A percentile compares a stretch with the other conserved stretches of the same genome.
Evolutionary conservation across 2,113 vertebrate genomes (phyloP).

Genomic region (Labeo catla): DNA sequence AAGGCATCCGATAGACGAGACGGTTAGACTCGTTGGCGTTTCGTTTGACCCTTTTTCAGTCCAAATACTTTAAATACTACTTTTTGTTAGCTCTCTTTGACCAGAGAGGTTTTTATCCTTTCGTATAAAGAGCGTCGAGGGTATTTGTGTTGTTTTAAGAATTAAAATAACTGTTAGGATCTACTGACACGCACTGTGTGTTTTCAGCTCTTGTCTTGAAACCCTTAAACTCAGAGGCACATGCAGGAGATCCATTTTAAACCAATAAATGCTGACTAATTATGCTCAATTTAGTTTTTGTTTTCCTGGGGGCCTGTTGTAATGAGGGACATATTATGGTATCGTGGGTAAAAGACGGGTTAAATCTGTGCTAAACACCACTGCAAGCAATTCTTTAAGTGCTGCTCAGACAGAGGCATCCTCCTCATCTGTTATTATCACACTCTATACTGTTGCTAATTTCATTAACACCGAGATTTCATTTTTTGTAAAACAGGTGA

Average conservation of each 20-base stretch:
- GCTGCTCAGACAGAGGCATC: slow-evolving; percentile 16
- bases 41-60: slow-evolving; percentile 65
- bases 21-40: slow-evolving; percentile 55
- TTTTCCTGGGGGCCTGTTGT: neutral
- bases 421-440: neutral
- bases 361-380: neutral
- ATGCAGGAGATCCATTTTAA: slow-evolving; percentile 53
- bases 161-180: slow-evolving; percentile 68
- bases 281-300: neutral
- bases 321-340: neutral
- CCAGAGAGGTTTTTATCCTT: slow-evolving; percentile 61
- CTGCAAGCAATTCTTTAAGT: neutral
- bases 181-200: slow-evolving; percentile 69
- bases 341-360: neutral
- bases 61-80: slow-evolving; percentile 66
- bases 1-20: slow-evolving; percentile 51
- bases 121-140: slow-evolving; percentile 39
- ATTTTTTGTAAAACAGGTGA: slow-evolving; percentile 81
- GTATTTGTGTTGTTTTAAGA: slow-evolving; percentile 51
- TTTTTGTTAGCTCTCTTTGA: slow-evolving; percentile 67
- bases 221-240: slow-evolving; percentile 52
- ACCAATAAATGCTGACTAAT: slow-evolving; percentile 44
- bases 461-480: slow-evolving; percentile 78
- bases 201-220: slow-evolving; percentile 64
- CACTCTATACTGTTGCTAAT: slow-evolving; percentile 73